Conservation (phyloP, 2,113 vertebrate species). For the Sardina pilchardus region DNA sequence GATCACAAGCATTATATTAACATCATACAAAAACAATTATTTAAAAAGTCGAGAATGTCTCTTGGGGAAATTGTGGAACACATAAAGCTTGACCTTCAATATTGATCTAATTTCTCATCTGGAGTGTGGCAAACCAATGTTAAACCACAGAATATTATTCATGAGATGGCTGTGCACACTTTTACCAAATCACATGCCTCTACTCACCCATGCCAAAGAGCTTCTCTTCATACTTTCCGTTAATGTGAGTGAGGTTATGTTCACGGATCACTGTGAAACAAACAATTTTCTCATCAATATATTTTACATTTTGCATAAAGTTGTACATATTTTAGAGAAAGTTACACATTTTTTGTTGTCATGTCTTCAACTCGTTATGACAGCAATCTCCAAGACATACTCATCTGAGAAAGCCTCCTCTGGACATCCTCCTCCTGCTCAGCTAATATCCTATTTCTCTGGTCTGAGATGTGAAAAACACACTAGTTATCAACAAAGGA, state of each 20-base stretch:
- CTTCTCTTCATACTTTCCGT: not conserved
- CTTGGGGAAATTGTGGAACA: too few relatives aligned
- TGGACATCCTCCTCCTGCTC: not conserved
- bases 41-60: not conserved
- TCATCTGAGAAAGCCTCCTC: not conserved
- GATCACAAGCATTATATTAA: too few relatives aligned
- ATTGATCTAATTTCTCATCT: not conserved
- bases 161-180: not conserved
- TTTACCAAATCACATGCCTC: not conserved
- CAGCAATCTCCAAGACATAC: not conserved
- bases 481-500: not conserved
- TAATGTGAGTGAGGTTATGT: not conserved
- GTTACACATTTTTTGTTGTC: not conserved
- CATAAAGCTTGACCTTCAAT: too few relatives aligned
- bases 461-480: not conserved
- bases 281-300: not conserved
- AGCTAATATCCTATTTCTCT: not conserved
- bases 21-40: not conserved
- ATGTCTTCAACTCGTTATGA: not conserved
- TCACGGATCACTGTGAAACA: not conserved
- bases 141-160: too few relatives aligned
- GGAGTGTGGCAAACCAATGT: not conserved
- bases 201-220: not conserved
- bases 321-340: too few relatives aligned
- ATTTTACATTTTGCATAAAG: not conserved